Evolutionary conservation across 2,113 vertebrate genomes (phyloP), one percentile per base, ranked within the genome.

Genomic region (Benthochromis sp.): DNA sequence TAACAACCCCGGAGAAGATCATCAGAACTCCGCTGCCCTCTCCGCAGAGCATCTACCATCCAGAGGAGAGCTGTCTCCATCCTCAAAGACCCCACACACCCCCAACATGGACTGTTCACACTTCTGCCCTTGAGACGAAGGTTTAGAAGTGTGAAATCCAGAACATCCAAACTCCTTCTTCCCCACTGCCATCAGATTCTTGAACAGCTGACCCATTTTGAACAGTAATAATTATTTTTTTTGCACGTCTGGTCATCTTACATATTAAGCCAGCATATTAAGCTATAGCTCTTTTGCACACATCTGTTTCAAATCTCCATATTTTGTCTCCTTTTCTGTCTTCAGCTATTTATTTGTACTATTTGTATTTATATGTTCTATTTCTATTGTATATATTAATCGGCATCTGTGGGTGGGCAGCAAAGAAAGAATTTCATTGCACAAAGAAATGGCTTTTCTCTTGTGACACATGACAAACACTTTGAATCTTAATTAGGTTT

Each of bases 1-100:
- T 55, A 13, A 55, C 53, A 55, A 24, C 53, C 11, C 0, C 4
- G 2, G 53, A 55, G 21, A 55, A 55, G 11, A 24, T 24, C 21
- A 55, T 7, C 6, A 12, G n/a, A 2, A 54, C n/a, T 7, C 53
- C 2, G 0, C 2, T 54, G 53, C 53, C 0, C n/a, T 54, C n/a
- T 1, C 53, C 0, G 4, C 53, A 24, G n/a, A 54, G n/a, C 53
- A 54, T 54, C n/a, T 54, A 54, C 53, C 52, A 54, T 2, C 53
- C 53, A 54, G n/a, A 12, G 53, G 53, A 54, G 2, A 54, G n/a
- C n/a, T 12, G 6, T 0, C n/a, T 54, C 10, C 2, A 24, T 54
- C n/a, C 53, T 54, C 53, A 54, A 54, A 54, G 53, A 54, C 1
- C 53, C n/a, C 53, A 12, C 53, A 54, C 53, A 54, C 53, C 1